phyloP scores from a whole-genome alignment of 2,113 vertebrate genomes.

The Lethenteron camtschaticum region DNA sequence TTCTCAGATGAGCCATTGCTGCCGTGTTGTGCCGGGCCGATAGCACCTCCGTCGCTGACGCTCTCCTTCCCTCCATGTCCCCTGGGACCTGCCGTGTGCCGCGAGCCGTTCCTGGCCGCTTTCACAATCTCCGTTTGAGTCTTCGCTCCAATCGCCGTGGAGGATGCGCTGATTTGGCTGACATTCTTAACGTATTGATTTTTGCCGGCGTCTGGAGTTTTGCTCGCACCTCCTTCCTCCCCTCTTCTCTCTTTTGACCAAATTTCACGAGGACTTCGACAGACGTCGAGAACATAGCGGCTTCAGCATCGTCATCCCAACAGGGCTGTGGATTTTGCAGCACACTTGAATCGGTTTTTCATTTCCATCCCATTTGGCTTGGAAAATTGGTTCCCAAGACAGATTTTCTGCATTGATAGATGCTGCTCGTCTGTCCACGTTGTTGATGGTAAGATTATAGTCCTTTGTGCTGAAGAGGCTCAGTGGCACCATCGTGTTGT shows the following conservation, averaged over 20 bases:
- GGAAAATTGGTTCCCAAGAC: too few relatives aligned
- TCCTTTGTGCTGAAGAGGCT: conserved; percentile 35
- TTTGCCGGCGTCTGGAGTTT: too few relatives aligned
- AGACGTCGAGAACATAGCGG: too few relatives aligned
- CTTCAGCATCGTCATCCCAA: too few relatives aligned
- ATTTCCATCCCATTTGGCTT: too few relatives aligned
- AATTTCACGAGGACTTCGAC: too few relatives aligned
- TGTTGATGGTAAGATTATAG: conserved; percentile 26
- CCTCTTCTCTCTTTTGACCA: too few relatives aligned
- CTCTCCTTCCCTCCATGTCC: background rate
- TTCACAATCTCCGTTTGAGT: background rate
- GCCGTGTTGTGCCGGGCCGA: background rate
- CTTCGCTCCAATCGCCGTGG: background rate
- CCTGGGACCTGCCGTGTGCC: background rate
- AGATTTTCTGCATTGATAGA: conserved; percentile 7
- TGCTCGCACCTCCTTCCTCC: too few relatives aligned
- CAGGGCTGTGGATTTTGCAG: too few relatives aligned
- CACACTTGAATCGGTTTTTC: too few relatives aligned
- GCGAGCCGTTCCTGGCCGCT: background rate
- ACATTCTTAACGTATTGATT: too few relatives aligned
- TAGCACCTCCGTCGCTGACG: too few relatives aligned
- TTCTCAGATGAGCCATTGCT: background rate
- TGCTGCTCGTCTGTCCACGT: conserved; percentile 31
- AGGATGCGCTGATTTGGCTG: background rate
- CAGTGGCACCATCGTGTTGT: conserved; percentile 33